Conservation (phyloP, 1,140 invertebrate genomes). For the Apis cerana region DNA sequence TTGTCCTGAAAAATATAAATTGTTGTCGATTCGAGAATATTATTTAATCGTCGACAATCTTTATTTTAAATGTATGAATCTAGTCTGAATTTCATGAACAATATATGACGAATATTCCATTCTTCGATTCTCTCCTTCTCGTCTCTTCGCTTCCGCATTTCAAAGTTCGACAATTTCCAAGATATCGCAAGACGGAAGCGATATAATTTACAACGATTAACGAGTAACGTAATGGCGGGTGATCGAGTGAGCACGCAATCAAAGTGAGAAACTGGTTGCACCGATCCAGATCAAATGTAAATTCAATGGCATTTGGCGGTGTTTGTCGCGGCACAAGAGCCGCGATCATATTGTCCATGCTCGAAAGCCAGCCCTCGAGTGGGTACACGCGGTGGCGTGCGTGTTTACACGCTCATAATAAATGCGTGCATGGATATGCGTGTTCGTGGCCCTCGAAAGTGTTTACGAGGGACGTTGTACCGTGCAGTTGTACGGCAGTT, state of each 20-base stretch:
- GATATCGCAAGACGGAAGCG: too few species aligned
- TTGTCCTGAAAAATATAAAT: too few species aligned
- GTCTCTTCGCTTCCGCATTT: too few species aligned
- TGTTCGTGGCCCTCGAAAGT: constrained; percentile 39
- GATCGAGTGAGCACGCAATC: not conserved
- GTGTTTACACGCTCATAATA: constrained; percentile 48
- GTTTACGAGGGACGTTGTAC: constrained; percentile 46
- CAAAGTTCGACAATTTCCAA: too few species aligned
- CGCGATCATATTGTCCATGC: constrained; percentile 39
- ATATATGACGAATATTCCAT: too few species aligned
- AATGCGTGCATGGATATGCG: constrained; percentile 44
- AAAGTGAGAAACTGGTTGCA: not conserved
- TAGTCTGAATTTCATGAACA: too few species aligned
- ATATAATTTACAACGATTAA: not conserved
- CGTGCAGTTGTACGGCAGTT: too few species aligned
- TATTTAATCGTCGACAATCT: too few species aligned
- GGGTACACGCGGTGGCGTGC: not conserved
- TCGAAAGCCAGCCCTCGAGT: constrained; percentile 27
- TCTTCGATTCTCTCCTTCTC: too few species aligned
- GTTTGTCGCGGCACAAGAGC: constrained; percentile 13
- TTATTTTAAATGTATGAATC: too few species aligned
- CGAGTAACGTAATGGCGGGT: too few species aligned
- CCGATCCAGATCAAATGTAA: constrained; percentile 15
- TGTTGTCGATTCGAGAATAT: too few species aligned
- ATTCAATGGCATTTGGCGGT: not conserved